Conservation (phyloP, 1,140 invertebrate species). For the Pogonomyrmex californicus region DNA sequence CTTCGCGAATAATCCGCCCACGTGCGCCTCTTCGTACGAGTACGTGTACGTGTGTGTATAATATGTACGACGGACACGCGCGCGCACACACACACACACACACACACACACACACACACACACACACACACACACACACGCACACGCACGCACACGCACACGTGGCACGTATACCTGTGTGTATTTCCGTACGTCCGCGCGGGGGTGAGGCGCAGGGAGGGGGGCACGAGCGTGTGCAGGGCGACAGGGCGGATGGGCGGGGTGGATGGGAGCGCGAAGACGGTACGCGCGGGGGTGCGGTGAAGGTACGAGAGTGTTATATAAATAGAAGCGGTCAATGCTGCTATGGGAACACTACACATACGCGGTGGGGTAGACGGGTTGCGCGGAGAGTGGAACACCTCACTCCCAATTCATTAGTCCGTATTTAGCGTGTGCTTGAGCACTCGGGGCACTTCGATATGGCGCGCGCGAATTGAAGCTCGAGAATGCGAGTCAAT, state of each 20-base stretch:
- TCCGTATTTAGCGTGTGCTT: constrained; percentile 28
- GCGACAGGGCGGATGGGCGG: constrained; percentile 59
- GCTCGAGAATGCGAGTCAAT: neutral
- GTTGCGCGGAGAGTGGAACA: constrained; percentile 35
- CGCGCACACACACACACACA: no score
- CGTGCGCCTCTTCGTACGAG: neutral
- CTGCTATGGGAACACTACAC: constrained; percentile 84
- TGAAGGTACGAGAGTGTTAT: constrained; percentile 74
- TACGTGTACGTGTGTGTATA: no score
- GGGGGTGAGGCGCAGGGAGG: no score
- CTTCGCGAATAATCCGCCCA: constrained; percentile 51
- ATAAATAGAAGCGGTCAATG: constrained; percentile 86
- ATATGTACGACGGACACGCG: no score
- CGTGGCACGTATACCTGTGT: neutral
- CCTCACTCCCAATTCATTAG: constrained; percentile 56
- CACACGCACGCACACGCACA: no score
- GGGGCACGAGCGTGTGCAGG: constrained; percentile 58
- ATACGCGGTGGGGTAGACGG: constrained; percentile 30
- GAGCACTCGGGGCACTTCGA: neutral
- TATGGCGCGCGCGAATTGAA: neutral
- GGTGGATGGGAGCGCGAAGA: constrained; percentile 55
- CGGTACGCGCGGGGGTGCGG: constrained; percentile 37
- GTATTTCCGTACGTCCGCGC: constrained; percentile 56
- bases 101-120: no score
- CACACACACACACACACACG: no score